These are phyloP conservation scores for Palloptera scutellata DNA, from an alignment of 2,888 invertebrate genomes.

Conservation along the genomic window DNA sequence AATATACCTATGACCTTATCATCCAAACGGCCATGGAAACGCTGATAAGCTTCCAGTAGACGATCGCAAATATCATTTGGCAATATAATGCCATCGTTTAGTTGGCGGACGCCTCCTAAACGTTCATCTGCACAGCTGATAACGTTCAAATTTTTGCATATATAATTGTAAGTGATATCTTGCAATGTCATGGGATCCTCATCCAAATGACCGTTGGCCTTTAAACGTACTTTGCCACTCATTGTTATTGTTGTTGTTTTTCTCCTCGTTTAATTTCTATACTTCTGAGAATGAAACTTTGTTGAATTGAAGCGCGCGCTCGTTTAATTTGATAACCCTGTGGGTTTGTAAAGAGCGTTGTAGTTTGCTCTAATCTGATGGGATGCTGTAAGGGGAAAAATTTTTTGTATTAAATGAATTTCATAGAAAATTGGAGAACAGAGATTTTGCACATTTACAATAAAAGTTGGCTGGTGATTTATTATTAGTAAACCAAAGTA, in stretches of 20 bases:
- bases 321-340: too few relatives aligned
- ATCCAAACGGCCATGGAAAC: slow-evolving; percentile 67
- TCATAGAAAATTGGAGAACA: too few relatives aligned
- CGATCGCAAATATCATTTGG: slow-evolving; percentile 78
- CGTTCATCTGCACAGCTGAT: slow-evolving; percentile 50
- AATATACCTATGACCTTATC: slow-evolving; percentile 78
- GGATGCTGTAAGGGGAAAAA: too few relatives aligned
- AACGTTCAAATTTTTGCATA: slow-evolving; percentile 61
- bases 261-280: too few relatives aligned
- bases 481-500: too few relatives aligned
- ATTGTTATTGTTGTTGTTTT: slow-evolving; percentile 41
- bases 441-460: too few relatives aligned
- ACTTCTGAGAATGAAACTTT: too few relatives aligned
- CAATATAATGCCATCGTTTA: slow-evolving; percentile 70
- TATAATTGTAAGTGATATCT: slow-evolving; percentile 62
- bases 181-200: slow-evolving; percentile 63
- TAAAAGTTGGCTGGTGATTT: too few relatives aligned
- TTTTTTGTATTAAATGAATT: too few relatives aligned
- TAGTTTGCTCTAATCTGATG: too few relatives aligned
- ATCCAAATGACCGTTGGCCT: slow-evolving; percentile 62
- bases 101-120: slow-evolving; percentile 52
- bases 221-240: slow-evolving; percentile 64
- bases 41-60: slow-evolving; percentile 62
- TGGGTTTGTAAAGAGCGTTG: too few relatives aligned
- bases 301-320: too few relatives aligned